These are phyloP conservation scores for Holcopasites calliopsidis DNA, from an alignment of 1,140 invertebrate genomes.

Conservation along the genomic window DNA sequence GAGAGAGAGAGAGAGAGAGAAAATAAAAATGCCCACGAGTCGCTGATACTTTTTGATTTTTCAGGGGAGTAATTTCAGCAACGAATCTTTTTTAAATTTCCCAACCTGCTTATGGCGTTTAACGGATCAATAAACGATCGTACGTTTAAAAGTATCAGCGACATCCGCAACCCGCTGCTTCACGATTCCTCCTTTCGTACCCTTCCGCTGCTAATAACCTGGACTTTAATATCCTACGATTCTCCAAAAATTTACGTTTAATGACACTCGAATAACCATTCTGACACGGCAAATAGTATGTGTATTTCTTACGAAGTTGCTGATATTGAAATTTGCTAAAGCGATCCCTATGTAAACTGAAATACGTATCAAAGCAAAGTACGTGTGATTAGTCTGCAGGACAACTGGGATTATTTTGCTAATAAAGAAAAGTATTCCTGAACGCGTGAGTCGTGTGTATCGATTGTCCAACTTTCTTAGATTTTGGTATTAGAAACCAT, in stretches of 20 bases:
- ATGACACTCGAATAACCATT: neutral
- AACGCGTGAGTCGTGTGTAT: neutral
- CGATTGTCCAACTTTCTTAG: neutral
- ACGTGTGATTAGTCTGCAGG: neutral
- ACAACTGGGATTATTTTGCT: neutral
- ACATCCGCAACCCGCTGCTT: slow-evolving; percentile 44
- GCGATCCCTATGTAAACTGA: neutral
- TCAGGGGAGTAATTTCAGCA: neutral
- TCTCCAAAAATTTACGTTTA: neutral
- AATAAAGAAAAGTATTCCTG: neutral
- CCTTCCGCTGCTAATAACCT: slow-evolving; percentile 30
- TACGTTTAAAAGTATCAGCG: slow-evolving; percentile 13
- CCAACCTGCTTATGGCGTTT: neutral
- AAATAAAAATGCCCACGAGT: slow-evolving; percentile 47
- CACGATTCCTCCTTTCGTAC: slow-evolving; percentile 25
- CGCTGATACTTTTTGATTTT: slow-evolving; percentile 30
- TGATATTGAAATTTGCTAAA: no score
- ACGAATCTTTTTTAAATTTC: neutral
- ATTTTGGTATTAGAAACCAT: no score
- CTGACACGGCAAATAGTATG: no score
- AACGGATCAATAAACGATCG: neutral
- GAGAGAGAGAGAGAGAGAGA: slow-evolving; percentile 42
- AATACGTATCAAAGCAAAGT: neutral
- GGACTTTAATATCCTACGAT: slow-evolving; percentile 1
- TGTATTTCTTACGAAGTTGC: neutral